These are phyloP conservation scores for Apotomis turbidana DNA, from an alignment of 2,888 invertebrate species.

Conservation along the genomic window DNA sequence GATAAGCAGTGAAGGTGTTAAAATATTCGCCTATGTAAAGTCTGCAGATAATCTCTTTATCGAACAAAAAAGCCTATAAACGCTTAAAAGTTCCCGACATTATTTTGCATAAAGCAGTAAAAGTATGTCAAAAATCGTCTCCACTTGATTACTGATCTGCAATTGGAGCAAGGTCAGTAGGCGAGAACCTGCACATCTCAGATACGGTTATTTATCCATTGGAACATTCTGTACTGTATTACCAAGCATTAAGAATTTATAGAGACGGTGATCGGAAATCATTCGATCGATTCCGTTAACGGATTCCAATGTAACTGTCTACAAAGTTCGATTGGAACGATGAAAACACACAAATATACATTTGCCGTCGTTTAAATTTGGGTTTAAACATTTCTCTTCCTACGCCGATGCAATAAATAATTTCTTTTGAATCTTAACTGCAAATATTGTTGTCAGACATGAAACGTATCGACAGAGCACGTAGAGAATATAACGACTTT, in stretches of 20 bases:
- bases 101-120: slow-evolving; percentile 11
- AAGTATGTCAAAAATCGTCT: slow-evolving; percentile 20
- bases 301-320: slow-evolving; percentile 63
- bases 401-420: background rate
- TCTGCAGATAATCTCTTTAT: too few species aligned
- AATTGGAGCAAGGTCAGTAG: slow-evolving; percentile 63
- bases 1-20: too few species aligned
- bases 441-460: slow-evolving; percentile 8
- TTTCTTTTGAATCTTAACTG: background rate
- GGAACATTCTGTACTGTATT: slow-evolving; percentile 47
- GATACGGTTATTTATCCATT: slow-evolving; percentile 39
- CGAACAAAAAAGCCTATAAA: too few species aligned
- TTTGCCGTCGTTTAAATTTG: slow-evolving; percentile 22
- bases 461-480: slow-evolving; percentile 33
- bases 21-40: too few species aligned
- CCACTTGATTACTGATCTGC: slow-evolving; percentile 35
- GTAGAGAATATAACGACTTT: slow-evolving; percentile 43
- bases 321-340: slow-evolving; percentile 50
- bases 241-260: slow-evolving; percentile 42
- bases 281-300: slow-evolving; percentile 47
- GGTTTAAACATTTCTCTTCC: slow-evolving; percentile 5
- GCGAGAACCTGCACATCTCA: slow-evolving; percentile 47
- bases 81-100: too few species aligned
- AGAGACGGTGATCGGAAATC: slow-evolving; percentile 49
- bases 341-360: slow-evolving; percentile 34